phyloP scores from a whole-genome alignment of 1,140 invertebrate species.

The Drepana arcuata region DNA sequence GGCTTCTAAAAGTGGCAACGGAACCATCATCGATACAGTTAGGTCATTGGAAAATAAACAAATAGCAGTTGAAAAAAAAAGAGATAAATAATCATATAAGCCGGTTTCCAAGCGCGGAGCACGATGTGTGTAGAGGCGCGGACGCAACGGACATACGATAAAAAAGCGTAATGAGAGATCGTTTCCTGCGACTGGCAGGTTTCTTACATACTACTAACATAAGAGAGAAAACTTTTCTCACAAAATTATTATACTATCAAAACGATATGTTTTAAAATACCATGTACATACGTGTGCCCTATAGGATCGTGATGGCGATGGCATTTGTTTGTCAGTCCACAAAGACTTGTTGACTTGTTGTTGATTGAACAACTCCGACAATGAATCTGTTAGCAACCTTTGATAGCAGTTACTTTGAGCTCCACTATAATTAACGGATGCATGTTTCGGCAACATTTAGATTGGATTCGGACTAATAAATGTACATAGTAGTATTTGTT shows the following conservation, averaged over 20 bases:
- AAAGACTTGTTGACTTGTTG: too few relatives aligned
- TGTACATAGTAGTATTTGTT: too few relatives aligned
- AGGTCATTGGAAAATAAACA: background rate
- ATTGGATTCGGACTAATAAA: too few relatives aligned
- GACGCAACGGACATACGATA: constrained; percentile 58
- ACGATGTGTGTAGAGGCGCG: constrained; percentile 17
- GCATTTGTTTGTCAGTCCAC: too few relatives aligned
- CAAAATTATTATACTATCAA: background rate
- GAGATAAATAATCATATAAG: constrained; percentile 16
- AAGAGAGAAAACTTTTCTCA: background rate
- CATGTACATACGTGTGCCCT: too few relatives aligned
- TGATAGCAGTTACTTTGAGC: too few relatives aligned
- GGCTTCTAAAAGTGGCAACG: background rate
- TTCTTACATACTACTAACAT: constrained; percentile 4
- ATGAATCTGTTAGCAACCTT: too few relatives aligned
- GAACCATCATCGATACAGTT: background rate
- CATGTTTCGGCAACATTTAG: too few relatives aligned
- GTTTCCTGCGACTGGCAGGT: constrained; percentile 47
- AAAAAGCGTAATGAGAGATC: constrained; percentile 68
- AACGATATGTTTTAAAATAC: background rate
- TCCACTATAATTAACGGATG: too few relatives aligned
- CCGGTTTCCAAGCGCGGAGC: constrained; percentile 4
- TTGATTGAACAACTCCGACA: background rate
- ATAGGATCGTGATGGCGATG: too few relatives aligned
- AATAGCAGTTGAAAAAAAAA: constrained; percentile 11